Evolutionary conservation across 1,140 invertebrate genomes (phyloP).

Genomic region (Nephotettix cincticeps): DNA sequence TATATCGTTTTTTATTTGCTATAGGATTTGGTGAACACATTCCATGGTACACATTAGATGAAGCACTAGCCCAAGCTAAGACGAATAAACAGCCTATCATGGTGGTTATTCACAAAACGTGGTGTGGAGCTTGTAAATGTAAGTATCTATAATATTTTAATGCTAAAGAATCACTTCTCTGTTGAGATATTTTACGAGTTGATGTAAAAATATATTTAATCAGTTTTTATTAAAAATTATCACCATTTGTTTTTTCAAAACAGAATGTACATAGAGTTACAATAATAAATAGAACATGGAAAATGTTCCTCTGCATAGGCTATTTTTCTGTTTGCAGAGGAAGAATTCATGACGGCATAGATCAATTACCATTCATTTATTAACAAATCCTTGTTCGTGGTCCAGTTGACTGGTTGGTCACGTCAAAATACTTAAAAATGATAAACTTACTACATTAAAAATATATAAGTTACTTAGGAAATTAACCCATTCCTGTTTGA

Average conservation of each 20-base stretch:
- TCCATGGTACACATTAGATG: conserved; percentile 48
- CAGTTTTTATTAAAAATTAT: background rate
- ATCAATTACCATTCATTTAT: too few species aligned
- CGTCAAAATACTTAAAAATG: too few species aligned
- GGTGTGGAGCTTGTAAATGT: conserved; percentile 62
- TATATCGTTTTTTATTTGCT: conserved; percentile 3
- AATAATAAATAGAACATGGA: too few species aligned
- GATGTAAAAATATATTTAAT: background rate
- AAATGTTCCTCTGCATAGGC: too few species aligned
- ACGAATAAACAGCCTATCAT: conserved; percentile 56
- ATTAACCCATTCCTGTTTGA: too few species aligned
- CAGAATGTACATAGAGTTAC: too few species aligned
- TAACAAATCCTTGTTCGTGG: too few species aligned
- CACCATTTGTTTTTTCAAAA: background rate
- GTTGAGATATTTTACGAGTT: background rate
- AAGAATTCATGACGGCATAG: too few species aligned
- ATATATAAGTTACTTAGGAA: too few species aligned
- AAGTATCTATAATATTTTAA: conserved; percentile 16
- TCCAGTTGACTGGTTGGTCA: too few species aligned
- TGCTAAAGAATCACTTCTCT: background rate
- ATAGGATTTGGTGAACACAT: conserved; percentile 31
- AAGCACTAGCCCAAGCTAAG: conserved; percentile 49
- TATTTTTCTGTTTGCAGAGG: too few species aligned
- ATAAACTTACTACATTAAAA: too few species aligned
- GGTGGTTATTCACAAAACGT: conserved; percentile 62